Percentiles rank a stretch among this genome's conserved stretches.
Conservation (phyloP, 2,888 invertebrate genomes). For the Leptopilina drosophilae region DNA sequence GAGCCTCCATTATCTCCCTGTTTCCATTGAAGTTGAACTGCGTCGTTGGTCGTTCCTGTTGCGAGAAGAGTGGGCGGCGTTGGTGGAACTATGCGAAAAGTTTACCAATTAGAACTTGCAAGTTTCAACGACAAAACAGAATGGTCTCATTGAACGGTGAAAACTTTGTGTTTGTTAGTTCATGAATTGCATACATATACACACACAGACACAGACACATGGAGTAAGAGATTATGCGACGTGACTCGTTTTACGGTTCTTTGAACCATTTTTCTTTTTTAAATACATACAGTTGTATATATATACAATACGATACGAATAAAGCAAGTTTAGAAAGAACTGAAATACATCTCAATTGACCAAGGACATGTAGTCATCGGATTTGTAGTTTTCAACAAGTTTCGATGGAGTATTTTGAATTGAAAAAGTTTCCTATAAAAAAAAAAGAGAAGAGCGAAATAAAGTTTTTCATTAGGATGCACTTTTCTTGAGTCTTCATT, state of each 20-base stretch:
- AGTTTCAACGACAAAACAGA: conserved; percentile 30
- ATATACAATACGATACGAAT: background rate
- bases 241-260: conserved; percentile 4
- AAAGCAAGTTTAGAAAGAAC: conserved; percentile 20
- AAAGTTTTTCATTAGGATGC: conserved; percentile 19
- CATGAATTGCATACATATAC: no score
- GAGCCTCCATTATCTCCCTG: conserved; percentile 80
- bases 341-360: conserved; percentile 33
- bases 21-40: conserved; percentile 80
- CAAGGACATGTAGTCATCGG: conserved; percentile 6
- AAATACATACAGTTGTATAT: no score
- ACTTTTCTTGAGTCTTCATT: background rate
- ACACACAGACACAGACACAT: background rate
- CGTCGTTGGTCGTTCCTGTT: conserved; percentile 78
- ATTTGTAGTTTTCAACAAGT: conserved; percentile 14
- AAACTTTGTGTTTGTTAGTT: conserved; percentile 31
- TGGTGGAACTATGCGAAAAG: conserved; percentile 79
- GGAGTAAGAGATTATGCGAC: conserved; percentile 22
- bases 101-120: conserved; percentile 68
- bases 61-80: conserved; percentile 78
- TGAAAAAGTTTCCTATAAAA: conserved; percentile 19
- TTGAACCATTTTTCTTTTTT: conserved; percentile 11
- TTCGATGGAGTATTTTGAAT: conserved; percentile 21
- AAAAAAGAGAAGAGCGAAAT: background rate
- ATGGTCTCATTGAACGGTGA: conserved; percentile 23